phyloP scores from a whole-genome alignment of 2,888 invertebrate genomes.

The Drosophila longiperda region DNA sequence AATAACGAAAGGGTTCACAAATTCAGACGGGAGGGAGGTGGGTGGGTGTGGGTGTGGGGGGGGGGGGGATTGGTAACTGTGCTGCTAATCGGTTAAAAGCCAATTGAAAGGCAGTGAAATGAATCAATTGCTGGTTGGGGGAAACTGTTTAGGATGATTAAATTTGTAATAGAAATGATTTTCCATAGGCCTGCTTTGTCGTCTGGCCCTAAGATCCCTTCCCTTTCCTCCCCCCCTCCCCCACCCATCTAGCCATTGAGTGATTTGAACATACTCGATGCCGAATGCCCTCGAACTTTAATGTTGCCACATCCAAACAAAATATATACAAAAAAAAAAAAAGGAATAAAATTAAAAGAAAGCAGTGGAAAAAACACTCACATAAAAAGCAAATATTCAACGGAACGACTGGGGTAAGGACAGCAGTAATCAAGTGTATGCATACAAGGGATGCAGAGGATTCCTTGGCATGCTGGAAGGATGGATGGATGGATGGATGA shows the following conservation, averaged over 20 bases:
- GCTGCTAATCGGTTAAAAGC: slow-evolving; percentile 73
- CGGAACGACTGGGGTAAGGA: slow-evolving; percentile 44
- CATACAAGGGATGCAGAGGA: slow-evolving; percentile 60
- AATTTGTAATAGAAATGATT: slow-evolving; percentile 77
- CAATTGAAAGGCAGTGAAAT: slow-evolving; percentile 76
- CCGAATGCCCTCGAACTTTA: slow-evolving; percentile 49
- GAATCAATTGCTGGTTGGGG: slow-evolving; percentile 68
- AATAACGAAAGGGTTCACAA: slow-evolving; percentile 62
- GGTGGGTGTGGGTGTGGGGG: not conserved
- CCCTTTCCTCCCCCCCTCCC: not conserved
- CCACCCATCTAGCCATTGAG: slow-evolving; percentile 23
- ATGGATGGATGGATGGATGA: slow-evolving; percentile 16
- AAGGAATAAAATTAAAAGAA: slow-evolving; percentile 19
- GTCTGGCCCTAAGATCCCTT: slow-evolving; percentile 15
- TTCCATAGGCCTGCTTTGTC: slow-evolving; percentile 47
- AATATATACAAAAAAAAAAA: slow-evolving; percentile 9
- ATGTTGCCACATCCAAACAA: slow-evolving; percentile 40
- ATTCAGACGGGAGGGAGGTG: slow-evolving; percentile 2
- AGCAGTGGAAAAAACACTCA: slow-evolving; percentile 52
- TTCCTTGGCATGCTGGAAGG: slow-evolving; percentile 4
- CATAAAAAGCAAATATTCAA: slow-evolving; percentile 70
- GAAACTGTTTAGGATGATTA: slow-evolving; percentile 75
- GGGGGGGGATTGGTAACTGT: slow-evolving; percentile 26
- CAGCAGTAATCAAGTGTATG: slow-evolving; percentile 77
- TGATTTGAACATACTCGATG: slow-evolving; percentile 45